These are phyloP conservation scores for Hycleus phaleratus DNA, from an alignment of 1,140 invertebrate genomes.

Conservation along the genomic window DNA sequence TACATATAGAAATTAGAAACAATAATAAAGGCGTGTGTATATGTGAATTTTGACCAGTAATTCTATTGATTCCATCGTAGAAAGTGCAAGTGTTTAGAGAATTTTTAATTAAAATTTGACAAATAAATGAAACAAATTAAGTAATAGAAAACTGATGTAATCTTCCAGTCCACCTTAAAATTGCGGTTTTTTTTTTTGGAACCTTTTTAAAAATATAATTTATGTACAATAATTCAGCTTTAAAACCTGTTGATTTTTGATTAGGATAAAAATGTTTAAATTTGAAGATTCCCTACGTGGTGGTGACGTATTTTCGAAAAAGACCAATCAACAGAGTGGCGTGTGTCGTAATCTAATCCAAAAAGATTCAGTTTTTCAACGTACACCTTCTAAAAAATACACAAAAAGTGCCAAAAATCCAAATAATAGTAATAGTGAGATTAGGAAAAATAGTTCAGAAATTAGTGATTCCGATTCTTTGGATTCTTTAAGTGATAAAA, in stretches of 20 bases:
- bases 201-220: too few relatives aligned
- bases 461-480: conserved; percentile 49
- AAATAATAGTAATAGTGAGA: conserved; percentile 35
- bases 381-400: conserved; percentile 18
- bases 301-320: conserved; percentile 43
- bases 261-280: conserved; percentile 22
- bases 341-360: conserved; percentile 20
- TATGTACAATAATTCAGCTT: too few relatives aligned
- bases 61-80: too few relatives aligned
- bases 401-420: not conserved
- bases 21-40: too few relatives aligned
- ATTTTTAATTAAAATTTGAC: too few relatives aligned
- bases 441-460: conserved; percentile 44
- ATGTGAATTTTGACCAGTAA: too few relatives aligned
- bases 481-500: conserved; percentile 24
- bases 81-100: too few relatives aligned
- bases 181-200: too few relatives aligned
- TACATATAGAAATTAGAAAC: too few relatives aligned
- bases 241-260: not conserved
- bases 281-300: conserved; percentile 57
- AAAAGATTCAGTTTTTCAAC: not conserved
- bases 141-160: too few relatives aligned
- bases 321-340: conserved; percentile 56
- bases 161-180: too few relatives aligned
- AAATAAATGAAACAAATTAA: too few relatives aligned